Evolutionary conservation across 2,113 vertebrate genomes (phyloP).

Genomic region (Brachypteracias leptosomus): DNA sequence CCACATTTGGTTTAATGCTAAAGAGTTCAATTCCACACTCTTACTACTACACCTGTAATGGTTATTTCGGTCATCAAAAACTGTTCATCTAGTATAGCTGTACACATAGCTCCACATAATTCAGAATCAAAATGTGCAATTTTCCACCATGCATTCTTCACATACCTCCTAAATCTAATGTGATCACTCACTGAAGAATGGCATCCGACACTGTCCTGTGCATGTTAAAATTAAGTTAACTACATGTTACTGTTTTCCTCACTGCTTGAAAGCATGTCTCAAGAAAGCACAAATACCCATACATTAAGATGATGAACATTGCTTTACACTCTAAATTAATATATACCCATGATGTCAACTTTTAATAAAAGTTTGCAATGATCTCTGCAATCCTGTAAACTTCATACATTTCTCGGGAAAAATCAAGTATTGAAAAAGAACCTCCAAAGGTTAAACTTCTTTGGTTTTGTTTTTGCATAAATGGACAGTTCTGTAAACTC

Average conservation of each 20-base stretch:
- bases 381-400: neutral
- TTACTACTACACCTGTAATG: neutral
- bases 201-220: neutral
- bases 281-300: neutral
- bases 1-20: neutral
- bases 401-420: neutral
- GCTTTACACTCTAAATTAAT: neutral
- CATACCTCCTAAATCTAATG: conserved; percentile 52
- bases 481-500: neutral
- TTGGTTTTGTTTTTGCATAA: neutral
- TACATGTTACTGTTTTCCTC: conserved; percentile 2
- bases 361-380: neutral
- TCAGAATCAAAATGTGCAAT: conserved; percentile 46
- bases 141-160: conserved; percentile 55
- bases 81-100: neutral
- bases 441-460: neutral
- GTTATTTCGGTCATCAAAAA: neutral
- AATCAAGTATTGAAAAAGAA: neutral
- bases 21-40: neutral
- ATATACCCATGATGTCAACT: neutral
- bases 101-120: neutral
- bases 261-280: neutral
- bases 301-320: neutral
- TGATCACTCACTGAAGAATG: conserved; percentile 49
- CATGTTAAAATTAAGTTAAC: conserved; percentile 40